Evolutionary conservation across 2,113 vertebrate species (phyloP).

Genomic region (Burhinus oedicnemus): DNA sequence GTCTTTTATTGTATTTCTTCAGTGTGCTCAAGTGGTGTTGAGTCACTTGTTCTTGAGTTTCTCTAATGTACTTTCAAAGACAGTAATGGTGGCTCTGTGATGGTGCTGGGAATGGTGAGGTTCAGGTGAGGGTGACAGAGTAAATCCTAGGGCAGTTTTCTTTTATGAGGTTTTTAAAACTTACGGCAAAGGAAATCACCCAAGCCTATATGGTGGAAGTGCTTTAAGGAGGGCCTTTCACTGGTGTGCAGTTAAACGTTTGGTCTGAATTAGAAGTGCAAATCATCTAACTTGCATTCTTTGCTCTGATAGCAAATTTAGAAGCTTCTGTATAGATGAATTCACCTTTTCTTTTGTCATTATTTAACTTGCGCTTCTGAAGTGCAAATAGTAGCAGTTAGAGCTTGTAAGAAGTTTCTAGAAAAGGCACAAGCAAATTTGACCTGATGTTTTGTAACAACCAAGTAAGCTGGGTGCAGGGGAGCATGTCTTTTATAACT

Average conservation of each 20-base stretch:
- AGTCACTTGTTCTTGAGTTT: neutral
- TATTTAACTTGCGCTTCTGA: neutral
- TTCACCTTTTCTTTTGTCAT: neutral
- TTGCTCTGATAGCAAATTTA: neutral
- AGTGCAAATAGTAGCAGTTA: neutral
- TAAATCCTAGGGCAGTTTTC: neutral
- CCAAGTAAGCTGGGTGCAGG: neutral
- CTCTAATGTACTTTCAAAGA: neutral
- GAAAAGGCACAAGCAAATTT: neutral
- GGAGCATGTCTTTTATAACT: neutral
- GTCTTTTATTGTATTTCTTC: neutral
- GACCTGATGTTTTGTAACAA: neutral
- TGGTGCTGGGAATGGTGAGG: neutral
- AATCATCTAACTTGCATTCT: neutral
- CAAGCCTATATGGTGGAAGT: fast-evolving
- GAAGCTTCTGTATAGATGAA: neutral
- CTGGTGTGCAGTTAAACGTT: neutral
- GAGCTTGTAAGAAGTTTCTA: neutral
- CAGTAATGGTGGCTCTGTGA: neutral
- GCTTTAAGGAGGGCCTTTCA: neutral
- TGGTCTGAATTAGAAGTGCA: neutral
- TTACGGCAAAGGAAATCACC: neutral
- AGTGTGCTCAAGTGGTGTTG: neutral
- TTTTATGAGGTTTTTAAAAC: neutral
- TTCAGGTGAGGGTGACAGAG: fast-evolving